Evolutionary conservation across 2,888 invertebrate species (phyloP), one percentile per base, ranked within the genome.

Genomic region (Bellardia pandia): DNA sequence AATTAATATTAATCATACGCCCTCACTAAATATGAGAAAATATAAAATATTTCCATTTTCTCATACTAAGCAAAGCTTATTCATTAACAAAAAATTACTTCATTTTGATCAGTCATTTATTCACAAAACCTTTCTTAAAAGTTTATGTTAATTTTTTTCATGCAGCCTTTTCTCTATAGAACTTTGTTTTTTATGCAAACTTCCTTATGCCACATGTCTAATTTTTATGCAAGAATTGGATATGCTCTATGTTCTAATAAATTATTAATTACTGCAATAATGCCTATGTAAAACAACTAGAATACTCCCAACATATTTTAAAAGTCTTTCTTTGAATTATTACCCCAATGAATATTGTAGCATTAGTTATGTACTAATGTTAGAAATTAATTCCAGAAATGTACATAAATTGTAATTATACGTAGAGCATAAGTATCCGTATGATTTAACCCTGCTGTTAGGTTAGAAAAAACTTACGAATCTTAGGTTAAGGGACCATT

Each of bases 261-360:
- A 23, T 48, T 79, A 71, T 69, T 58, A 56, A 69, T 58, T 23
- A 58, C 56, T 11, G 6, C 45, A 66, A 66, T 11, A 3, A 13
- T 13, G 4, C 8, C 45, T 11, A 45, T 53, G 33, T 58, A 13
- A 23, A 23, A 23, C 23, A 8, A 33, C 14, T 2, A 23, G 16
- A 58, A 33, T 78, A 3, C 30, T 58, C 58, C 30, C 45, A 30
- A 51, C 0, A 6, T 37, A 37, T 48, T 30, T 56, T 14, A 33
- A 78, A 45, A 72, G 11, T 58, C 53, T 40, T 80, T 69, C 13
- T 78, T 23, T 69, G 69, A 79, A 64, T 72, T 80, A 80, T 72
- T 64, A 53, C 23, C 72, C 1, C 56, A 64, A 72, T 72, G 64
- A 72, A 80, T 53, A 80, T 72, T 72, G 45, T 56, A 56, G 64